A percentile compares a stretch with the other conserved stretches of the same genome.
phyloP scores from a whole-genome alignment of 2,797 vertebrate genomes.

The Lemur catta region DNA sequence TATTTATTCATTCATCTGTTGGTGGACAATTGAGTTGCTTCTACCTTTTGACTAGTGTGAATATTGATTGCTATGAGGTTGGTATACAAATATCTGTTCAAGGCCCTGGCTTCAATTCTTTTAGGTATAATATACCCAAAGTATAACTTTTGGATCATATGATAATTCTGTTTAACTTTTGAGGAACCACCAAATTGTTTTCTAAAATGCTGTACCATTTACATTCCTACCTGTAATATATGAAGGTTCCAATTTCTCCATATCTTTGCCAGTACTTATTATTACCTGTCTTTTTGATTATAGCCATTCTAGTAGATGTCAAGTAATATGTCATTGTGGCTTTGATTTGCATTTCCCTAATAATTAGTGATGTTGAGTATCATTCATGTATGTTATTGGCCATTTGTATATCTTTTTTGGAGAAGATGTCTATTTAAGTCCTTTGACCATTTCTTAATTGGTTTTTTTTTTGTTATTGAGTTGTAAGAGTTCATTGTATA shows the following conservation, averaged over 20 bases:
- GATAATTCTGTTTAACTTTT: constrained; percentile 4
- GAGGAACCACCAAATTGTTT: not conserved
- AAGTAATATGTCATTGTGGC: not conserved
- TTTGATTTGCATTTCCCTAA: not conserved
- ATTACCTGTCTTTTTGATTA: not conserved
- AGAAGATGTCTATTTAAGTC: not conserved
- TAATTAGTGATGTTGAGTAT: not conserved
- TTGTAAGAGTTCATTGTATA: not conserved
- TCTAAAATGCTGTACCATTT: not conserved
- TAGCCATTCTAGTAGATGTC: not conserved
- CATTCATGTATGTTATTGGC: not conserved
- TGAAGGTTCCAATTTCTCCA: not conserved
- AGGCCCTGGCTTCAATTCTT: not conserved
- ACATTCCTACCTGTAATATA: not conserved
- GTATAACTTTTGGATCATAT: not conserved
- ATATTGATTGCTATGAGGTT: not conserved
- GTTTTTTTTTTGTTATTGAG: not conserved
- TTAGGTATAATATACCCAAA: not conserved
- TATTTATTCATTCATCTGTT: not conserved
- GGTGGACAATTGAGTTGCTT: not conserved
- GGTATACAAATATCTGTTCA: not conserved
- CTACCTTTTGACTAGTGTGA: not conserved
- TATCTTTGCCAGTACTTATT: not conserved
- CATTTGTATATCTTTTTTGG: not conserved
- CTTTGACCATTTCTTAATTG: not conserved